These are phyloP conservation scores for Callimorpha dominula DNA, from an alignment of 2,888 invertebrate species.

Conservation along the genomic window DNA sequence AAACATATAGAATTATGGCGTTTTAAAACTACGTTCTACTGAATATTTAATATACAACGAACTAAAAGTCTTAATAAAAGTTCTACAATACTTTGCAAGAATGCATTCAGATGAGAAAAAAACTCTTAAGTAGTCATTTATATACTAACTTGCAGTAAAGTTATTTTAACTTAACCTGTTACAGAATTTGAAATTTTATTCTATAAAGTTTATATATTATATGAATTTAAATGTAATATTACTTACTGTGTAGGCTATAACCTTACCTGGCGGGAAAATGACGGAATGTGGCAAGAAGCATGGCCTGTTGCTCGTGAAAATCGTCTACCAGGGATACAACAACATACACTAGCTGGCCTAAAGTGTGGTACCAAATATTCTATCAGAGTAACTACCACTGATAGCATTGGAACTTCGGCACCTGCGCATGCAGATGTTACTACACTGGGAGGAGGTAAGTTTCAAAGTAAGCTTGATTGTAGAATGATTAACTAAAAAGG, in stretches of 20 bases:
- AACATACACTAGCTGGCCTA: constrained; percentile 89
- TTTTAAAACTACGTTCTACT: background rate
- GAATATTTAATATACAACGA: background rate
- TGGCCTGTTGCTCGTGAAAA: constrained; percentile 87
- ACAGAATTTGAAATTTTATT: background rate
- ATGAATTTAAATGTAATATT: background rate
- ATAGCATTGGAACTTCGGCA: constrained; percentile 92
- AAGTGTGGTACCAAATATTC: constrained; percentile 95
- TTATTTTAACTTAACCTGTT: background rate
- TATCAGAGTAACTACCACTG: constrained; percentile 92
- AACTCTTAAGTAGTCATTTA: background rate
- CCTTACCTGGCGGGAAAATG: constrained; percentile 81
- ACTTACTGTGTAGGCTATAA: constrained; percentile 73
- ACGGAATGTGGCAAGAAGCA: constrained; percentile 87
- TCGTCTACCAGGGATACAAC: constrained; percentile 85
- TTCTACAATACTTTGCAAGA: background rate
- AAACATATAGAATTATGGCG: background rate
- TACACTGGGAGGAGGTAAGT: constrained; percentile 86
- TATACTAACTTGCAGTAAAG: background rate
- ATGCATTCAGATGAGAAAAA: background rate
- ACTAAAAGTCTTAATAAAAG: background rate
- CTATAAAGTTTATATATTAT: background rate
- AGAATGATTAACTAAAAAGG: too few relatives aligned
- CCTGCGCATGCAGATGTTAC: constrained; percentile 88
- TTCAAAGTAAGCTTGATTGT: background rate